These are phyloP conservation scores for Sitta europaea DNA, from an alignment of 2,113 vertebrate genomes.

Conservation along the genomic window DNA sequence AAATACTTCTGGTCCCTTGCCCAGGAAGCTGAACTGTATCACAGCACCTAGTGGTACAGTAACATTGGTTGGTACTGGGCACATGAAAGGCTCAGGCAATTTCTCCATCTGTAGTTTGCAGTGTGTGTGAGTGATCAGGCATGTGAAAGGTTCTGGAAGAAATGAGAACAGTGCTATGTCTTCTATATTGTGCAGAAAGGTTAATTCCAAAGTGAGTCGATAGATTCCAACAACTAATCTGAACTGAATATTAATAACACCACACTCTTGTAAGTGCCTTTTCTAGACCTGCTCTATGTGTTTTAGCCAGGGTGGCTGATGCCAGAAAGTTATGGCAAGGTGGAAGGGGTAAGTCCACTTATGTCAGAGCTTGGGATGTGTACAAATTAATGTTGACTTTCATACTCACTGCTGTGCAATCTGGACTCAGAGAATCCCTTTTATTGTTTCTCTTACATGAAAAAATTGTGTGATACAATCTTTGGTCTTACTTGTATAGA, in stretches of 20 bases:
- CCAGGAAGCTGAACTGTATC: background rate
- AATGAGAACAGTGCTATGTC: background rate
- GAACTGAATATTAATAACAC: background rate
- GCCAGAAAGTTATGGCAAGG: background rate
- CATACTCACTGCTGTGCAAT: background rate
- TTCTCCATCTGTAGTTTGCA: background rate
- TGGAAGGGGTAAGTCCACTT: background rate
- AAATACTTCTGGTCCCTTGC: background rate
- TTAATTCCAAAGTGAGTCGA: background rate
- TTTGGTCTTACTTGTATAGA: background rate
- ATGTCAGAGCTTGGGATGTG: background rate
- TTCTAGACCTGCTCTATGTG: background rate
- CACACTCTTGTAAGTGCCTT: background rate
- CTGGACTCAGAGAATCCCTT: background rate
- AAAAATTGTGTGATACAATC: background rate
- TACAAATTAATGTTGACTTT: background rate
- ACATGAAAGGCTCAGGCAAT: background rate
- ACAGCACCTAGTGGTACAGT: background rate
- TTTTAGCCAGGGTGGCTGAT: background rate
- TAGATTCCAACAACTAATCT: background rate
- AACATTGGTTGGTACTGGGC: rapidly evolving
- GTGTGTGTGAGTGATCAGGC: background rate
- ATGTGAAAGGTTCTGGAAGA: background rate
- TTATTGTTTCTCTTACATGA: background rate
- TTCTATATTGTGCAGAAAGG: background rate